Evolutionary conservation across 2,113 vertebrate genomes (phyloP).

Genomic region (Xyrauchen texanus): DNA sequence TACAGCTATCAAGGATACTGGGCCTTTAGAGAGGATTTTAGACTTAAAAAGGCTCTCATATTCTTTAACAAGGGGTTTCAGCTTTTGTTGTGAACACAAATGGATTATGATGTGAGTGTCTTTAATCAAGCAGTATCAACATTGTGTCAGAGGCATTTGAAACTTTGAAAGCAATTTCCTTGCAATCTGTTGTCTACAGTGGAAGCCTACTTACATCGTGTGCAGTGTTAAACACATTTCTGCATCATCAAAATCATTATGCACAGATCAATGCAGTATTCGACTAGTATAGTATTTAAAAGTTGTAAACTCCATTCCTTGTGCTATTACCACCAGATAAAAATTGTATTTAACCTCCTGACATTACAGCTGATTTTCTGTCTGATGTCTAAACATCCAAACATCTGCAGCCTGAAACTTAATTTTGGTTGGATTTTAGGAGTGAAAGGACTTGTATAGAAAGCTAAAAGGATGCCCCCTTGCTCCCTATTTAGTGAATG

Average conservation of each 20-base stretch:
- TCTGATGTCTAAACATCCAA: too few relatives aligned
- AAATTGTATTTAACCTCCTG: too few relatives aligned
- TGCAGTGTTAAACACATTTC: constrained; percentile 11
- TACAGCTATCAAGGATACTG: constrained; percentile 56
- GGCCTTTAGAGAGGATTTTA: constrained; percentile 14
- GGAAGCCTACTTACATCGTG: neutral
- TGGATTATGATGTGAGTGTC: constrained; percentile 12
- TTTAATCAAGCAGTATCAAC: constrained; percentile 26
- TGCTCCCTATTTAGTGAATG: too few relatives aligned
- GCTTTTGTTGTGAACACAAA: constrained; percentile 29
- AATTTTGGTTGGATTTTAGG: too few relatives aligned
- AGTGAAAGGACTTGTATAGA: too few relatives aligned
- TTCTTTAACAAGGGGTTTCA: constrained; percentile 23
- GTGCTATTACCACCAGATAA: too few relatives aligned
- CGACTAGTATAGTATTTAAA: neutral
- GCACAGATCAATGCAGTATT: too few relatives aligned
- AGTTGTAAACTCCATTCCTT: neutral
- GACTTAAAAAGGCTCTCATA: neutral
- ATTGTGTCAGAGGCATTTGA: constrained; percentile 31
- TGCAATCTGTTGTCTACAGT: neutral
- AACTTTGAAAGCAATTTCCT: constrained; percentile 15
- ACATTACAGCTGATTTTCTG: too few relatives aligned
- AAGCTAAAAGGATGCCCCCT: too few relatives aligned
- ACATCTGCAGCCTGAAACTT: too few relatives aligned
- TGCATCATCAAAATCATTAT: neutral